These are phyloP conservation scores for Ageneiosus marmoratus DNA, from an alignment of 2,113 vertebrate genomes.

Conservation along the genomic window DNA sequence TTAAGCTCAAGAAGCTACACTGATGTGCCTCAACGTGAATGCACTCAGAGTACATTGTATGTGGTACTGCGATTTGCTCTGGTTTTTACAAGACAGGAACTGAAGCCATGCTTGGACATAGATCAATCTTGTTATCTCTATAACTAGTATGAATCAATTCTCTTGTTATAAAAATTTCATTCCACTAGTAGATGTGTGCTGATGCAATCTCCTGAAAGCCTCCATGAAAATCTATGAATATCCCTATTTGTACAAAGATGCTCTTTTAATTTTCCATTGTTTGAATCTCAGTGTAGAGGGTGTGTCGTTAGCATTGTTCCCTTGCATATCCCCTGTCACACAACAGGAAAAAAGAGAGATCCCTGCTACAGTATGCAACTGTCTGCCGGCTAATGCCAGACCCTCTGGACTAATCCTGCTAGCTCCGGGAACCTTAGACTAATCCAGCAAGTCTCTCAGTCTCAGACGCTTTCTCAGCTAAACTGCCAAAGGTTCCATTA, in stretches of 20 bases:
- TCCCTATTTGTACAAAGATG: constrained; percentile 14
- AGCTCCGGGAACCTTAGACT: constrained; percentile 70
- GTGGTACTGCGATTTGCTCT: constrained; percentile 30
- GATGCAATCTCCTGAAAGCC: constrained; percentile 53
- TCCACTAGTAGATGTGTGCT: constrained; percentile 49
- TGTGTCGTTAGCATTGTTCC: constrained; percentile 44
- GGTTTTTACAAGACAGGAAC: background rate
- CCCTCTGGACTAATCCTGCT: constrained; percentile 67
- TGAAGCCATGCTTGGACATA: constrained; percentile 5
- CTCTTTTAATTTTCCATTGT: constrained; percentile 38
- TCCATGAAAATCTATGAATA: constrained; percentile 37
- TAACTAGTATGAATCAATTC: constrained; percentile 34
- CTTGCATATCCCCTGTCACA: constrained; percentile 56
- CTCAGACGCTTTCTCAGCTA: constrained; percentile 55
- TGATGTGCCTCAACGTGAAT: background rate
- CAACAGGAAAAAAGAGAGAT: constrained; percentile 48
- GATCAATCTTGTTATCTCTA: constrained; percentile 37
- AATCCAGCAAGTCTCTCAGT: constrained; percentile 66
- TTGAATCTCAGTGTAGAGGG: constrained; percentile 41
- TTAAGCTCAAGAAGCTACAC: constrained; percentile 22
- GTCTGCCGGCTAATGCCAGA: constrained; percentile 52
- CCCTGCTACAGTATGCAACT: constrained; percentile 56
- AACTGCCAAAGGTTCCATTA: constrained; percentile 54
- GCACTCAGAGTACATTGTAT: background rate
- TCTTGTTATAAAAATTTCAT: constrained; percentile 35